Percentiles rank a stretch among this genome's conserved stretches.
Conservation (phyloP, 2,113 vertebrate species). For the Gallinago paraguaiae region DNA sequence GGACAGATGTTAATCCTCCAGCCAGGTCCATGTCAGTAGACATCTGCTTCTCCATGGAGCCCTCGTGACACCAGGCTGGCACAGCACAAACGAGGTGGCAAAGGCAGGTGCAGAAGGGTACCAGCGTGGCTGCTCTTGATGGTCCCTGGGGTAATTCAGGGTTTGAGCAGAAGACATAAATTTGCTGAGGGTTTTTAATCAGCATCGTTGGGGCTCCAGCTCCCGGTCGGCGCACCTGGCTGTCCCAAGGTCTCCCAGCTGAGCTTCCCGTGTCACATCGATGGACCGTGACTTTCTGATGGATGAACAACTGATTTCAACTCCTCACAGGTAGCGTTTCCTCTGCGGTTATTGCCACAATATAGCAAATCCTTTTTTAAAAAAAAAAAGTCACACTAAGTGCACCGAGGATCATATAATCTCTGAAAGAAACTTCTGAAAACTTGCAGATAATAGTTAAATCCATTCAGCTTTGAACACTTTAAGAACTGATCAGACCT, state of each 20-base stretch:
- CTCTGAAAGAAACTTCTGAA: constrained; percentile 36
- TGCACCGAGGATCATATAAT: not conserved
- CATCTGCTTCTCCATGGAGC: accelerated
- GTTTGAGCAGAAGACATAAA: not conserved
- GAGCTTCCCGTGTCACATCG: not conserved
- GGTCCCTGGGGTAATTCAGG: not conserved
- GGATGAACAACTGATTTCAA: constrained; percentile 33
- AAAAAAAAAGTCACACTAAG: constrained; percentile 18
- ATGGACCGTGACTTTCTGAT: constrained; percentile 17
- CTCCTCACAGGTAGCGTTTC: not conserved
- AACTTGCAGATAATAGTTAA: constrained; percentile 38
- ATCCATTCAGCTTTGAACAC: constrained; percentile 61
- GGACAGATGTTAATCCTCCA: accelerated
- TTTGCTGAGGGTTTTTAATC: not conserved
- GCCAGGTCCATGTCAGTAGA: accelerated
- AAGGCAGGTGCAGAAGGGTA: not conserved
- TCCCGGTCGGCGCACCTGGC: not conserved
- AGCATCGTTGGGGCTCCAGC: not conserved
- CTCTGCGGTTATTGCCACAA: constrained; percentile 50
- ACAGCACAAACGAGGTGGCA: accelerated
- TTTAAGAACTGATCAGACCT: constrained; percentile 63
- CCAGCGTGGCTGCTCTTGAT: accelerated
- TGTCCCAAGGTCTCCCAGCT: not conserved
- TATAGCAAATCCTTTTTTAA: constrained; percentile 25
- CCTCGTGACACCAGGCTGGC: accelerated